A percentile compares a stretch with the other conserved stretches of the same genome.
phyloP scores from a whole-genome alignment of 2,797 vertebrate species.

The Netta rufina region DNA sequence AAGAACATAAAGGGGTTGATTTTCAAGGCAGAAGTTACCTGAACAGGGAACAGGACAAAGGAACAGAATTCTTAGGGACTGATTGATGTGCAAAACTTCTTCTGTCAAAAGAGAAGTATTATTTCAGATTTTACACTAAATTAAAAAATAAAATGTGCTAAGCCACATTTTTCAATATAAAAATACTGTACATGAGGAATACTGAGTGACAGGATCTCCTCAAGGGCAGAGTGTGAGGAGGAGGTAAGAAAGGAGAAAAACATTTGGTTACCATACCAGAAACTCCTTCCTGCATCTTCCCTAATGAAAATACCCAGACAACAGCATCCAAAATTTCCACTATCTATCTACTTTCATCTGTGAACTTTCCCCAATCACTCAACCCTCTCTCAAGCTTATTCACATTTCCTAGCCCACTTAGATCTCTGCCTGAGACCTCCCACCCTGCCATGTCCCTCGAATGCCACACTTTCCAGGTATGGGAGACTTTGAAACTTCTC shows the following conservation, averaged over 20 bases:
- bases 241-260: not conserved
- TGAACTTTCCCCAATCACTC: not conserved
- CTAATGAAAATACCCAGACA: not conserved
- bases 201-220: not conserved
- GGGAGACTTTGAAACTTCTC: not conserved
- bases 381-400: not conserved
- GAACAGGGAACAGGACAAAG: not conserved
- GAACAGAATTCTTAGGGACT: not conserved
- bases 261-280: not conserved
- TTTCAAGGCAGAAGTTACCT: not conserved
- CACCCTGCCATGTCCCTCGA: not conserved
- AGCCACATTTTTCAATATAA: not conserved
- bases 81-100: not conserved
- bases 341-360: not conserved
- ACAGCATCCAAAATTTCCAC: not conserved
- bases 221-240: not conserved
- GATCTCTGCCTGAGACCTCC: not conserved
- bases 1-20: not conserved
- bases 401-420: not conserved
- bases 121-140: not conserved
- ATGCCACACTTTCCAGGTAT: not conserved
- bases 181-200: not conserved
- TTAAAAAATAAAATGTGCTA: not conserved
- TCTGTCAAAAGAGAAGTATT: not conserved
- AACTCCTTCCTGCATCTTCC: not conserved